phyloP scores from a whole-genome alignment of 1,140 invertebrate genomes.

The Bombus breviceps region DNA sequence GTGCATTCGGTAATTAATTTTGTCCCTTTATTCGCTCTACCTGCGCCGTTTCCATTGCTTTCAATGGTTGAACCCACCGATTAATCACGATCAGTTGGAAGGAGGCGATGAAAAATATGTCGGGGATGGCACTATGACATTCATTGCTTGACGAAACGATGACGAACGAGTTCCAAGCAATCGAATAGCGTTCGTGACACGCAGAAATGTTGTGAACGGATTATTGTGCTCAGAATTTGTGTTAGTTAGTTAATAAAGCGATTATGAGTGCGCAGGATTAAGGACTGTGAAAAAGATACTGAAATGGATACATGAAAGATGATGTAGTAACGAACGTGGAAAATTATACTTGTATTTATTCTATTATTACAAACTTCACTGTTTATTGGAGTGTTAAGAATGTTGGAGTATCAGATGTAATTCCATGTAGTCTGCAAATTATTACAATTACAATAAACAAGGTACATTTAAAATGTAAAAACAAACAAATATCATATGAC shows the following conservation, averaged over 20 bases:
- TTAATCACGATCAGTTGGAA: slow-evolving; percentile 27
- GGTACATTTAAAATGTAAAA: too few species aligned
- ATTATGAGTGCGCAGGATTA: not conserved
- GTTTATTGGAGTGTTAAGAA: too few species aligned
- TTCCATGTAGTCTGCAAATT: too few species aligned
- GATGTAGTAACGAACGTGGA: too few species aligned
- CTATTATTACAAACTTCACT: too few species aligned
- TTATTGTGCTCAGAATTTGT: not conserved
- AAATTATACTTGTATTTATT: not conserved
- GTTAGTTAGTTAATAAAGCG: not conserved
- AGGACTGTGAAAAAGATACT: not conserved
- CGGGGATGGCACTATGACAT: slow-evolving; percentile 46
- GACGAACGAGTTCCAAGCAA: slow-evolving; percentile 45
- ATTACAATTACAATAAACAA: too few species aligned
- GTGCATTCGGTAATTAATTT: slow-evolving; percentile 55
- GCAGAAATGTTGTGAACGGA: not conserved
- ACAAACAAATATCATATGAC: too few species aligned
- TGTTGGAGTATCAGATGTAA: too few species aligned
- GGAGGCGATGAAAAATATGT: slow-evolving; percentile 56
- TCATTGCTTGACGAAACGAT: slow-evolving; percentile 54
- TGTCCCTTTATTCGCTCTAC: slow-evolving; percentile 28
- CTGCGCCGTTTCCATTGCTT: not conserved
- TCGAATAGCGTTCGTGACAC: not conserved
- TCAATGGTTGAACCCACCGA: slow-evolving; percentile 46
- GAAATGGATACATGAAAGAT: not conserved